These are phyloP conservation scores for Ascaphus truei DNA, from an alignment of 2,113 vertebrate species.

Conservation along the genomic window DNA sequence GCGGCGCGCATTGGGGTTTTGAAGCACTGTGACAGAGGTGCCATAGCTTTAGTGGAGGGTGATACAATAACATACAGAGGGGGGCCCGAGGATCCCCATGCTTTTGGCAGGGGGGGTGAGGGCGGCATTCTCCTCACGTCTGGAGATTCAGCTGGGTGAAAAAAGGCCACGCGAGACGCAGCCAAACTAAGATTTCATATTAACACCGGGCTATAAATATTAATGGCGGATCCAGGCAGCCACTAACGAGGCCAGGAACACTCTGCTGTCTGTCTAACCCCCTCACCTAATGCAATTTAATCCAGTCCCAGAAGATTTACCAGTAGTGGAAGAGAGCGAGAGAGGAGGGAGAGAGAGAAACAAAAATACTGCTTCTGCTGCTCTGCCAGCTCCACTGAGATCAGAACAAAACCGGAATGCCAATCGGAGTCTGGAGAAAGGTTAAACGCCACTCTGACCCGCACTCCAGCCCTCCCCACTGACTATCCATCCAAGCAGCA, in stretches of 20 bases:
- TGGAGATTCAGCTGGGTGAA: conserved; percentile 29
- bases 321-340: background rate
- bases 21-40: too few species aligned
- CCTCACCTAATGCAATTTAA: conserved; percentile 36
- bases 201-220: conserved; percentile 47
- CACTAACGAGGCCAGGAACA: conserved; percentile 42
- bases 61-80: too few species aligned
- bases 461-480: background rate
- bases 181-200: conserved; percentile 34
- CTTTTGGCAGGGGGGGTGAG: background rate
- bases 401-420: conserved; percentile 3
- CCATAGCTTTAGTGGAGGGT: background rate
- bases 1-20: too few species aligned
- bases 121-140: conserved; percentile 45
- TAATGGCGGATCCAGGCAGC: conserved; percentile 44
- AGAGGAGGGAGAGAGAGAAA: background rate
- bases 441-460: conserved; percentile 3
- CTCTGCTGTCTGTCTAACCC: conserved; percentile 40
- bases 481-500: background rate
- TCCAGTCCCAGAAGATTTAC: background rate
- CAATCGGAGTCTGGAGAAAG: background rate
- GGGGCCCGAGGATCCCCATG: background rate
- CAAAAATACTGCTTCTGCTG: background rate
- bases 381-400: background rate
- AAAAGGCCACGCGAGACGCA: conserved; percentile 34